Percentiles rank a stretch among this genome's conserved stretches.
phyloP scores from a whole-genome alignment of 2,113 vertebrate genomes.

The Rhea americana region DNA sequence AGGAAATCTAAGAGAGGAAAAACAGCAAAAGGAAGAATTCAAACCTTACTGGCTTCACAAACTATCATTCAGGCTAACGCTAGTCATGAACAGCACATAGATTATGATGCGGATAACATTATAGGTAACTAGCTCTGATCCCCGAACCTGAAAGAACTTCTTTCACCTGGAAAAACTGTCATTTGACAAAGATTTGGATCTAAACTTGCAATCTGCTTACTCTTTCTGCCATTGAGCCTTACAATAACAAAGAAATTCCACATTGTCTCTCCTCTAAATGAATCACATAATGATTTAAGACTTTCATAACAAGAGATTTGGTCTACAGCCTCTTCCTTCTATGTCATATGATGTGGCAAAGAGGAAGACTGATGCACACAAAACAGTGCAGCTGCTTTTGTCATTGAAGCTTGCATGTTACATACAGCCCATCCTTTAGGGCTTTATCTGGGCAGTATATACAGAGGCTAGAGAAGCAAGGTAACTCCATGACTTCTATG shows the following conservation, averaged over 20 bases:
- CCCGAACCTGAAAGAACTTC: neutral
- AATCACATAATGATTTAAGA: neutral
- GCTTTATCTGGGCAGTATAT: neutral
- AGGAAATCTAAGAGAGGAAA: neutral
- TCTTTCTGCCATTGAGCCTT: neutral
- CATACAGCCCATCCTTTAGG: neutral
- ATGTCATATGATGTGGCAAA: neutral
- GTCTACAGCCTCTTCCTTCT: neutral
- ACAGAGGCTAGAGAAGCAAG: neutral
- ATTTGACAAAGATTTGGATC: neutral
- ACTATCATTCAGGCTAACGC: neutral
- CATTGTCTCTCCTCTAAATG: neutral
- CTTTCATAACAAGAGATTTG: neutral
- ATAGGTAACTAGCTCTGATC: neutral
- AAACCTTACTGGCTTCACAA: neutral
- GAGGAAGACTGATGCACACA: neutral
- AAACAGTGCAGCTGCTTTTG: neutral
- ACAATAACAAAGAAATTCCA: neutral
- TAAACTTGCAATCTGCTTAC: neutral
- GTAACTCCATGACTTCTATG: neutral
- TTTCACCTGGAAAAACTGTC: neutral
- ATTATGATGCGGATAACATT: neutral
- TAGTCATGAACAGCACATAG: neutral
- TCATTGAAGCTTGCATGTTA: neutral
- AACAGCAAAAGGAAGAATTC: neutral